Conservation (phyloP, 2,797 vertebrate species). For the Eutrigla gurnardus region DNA sequence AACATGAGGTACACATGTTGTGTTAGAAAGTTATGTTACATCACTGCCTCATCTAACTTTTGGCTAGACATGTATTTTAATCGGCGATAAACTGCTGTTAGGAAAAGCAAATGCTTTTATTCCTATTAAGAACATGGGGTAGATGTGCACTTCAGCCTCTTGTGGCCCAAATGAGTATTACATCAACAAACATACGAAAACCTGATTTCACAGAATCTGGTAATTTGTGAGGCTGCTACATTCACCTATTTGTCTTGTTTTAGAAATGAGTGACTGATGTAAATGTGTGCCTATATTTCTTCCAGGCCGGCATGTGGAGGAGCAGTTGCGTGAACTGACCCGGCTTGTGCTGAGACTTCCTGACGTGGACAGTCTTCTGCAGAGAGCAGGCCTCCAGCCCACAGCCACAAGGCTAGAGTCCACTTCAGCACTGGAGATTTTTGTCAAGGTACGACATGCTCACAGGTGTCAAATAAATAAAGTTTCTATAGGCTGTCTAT, state of each 20-base stretch:
- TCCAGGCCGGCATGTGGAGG: conserved; percentile 86
- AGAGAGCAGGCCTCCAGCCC: conserved; percentile 81
- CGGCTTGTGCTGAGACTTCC: conserved; percentile 91
- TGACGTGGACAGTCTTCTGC: conserved; percentile 90
- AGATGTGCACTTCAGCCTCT: neutral
- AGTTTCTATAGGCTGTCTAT: neutral
- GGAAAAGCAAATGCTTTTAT: neutral
- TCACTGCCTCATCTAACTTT: neutral
- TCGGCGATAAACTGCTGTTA: neutral
- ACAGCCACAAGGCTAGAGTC: conserved; percentile 83
- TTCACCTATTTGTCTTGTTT: neutral
- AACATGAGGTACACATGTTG: neutral
- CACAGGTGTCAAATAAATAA: neutral
- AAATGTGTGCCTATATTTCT: conserved; percentile 23
- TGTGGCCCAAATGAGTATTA: neutral
- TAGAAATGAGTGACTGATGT: neutral
- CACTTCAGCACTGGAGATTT: conserved; percentile 85
- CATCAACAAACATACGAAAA: neutral
- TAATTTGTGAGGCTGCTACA: no score
- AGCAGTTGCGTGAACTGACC: conserved; percentile 93
- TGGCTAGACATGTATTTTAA: neutral
- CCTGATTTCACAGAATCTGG: no score
- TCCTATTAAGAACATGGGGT: neutral
- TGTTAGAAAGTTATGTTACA: neutral
- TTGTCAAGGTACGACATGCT: conserved; percentile 89